Evolutionary conservation across 2,888 invertebrate genomes (phyloP).

Genomic region (Rotaria macrura): DNA sequence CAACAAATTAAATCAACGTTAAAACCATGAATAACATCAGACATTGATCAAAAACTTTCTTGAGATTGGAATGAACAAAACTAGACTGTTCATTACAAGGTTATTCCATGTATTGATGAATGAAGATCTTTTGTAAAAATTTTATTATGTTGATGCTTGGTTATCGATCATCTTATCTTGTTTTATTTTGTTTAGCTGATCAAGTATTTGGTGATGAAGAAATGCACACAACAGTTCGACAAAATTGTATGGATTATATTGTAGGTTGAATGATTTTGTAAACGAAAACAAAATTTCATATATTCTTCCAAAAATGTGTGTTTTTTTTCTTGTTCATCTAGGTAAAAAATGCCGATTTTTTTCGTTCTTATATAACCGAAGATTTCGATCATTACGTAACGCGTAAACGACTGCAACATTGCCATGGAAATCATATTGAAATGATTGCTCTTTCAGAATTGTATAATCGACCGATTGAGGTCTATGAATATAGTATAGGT

Average conservation of each 20-base stretch:
- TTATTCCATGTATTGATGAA: too few relatives aligned
- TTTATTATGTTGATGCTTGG: too few relatives aligned
- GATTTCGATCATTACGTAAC: slow-evolving; percentile 71
- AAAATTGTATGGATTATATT: slow-evolving; percentile 79
- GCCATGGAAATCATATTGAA: slow-evolving; percentile 80
- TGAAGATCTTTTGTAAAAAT: too few relatives aligned
- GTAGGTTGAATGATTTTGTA: slow-evolving; percentile 52
- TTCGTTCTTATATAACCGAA: slow-evolving; percentile 75
- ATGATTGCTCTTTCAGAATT: slow-evolving; percentile 80
- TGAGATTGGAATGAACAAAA: too few relatives aligned
- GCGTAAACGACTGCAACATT: slow-evolving; percentile 66
- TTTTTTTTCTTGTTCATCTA: slow-evolving; percentile 45
- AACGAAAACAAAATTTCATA: too few relatives aligned
- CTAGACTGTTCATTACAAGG: too few relatives aligned
- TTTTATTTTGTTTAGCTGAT: slow-evolving; percentile 57
- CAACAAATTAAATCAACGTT: too few relatives aligned
- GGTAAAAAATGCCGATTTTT: slow-evolving; percentile 76
- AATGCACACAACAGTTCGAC: slow-evolving; percentile 69
- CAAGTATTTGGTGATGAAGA: slow-evolving; percentile 82
- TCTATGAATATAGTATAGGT: slow-evolving; percentile 69
- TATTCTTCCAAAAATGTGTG: too few relatives aligned
- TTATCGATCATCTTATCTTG: too few relatives aligned
- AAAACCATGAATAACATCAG: too few relatives aligned
- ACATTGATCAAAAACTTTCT: too few relatives aligned
- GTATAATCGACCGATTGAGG: slow-evolving; percentile 73